Evolutionary conservation across 2,888 invertebrate genomes (phyloP), one percentile per base, ranked within the genome.

Genomic region (Cepaea hortensis): DNA sequence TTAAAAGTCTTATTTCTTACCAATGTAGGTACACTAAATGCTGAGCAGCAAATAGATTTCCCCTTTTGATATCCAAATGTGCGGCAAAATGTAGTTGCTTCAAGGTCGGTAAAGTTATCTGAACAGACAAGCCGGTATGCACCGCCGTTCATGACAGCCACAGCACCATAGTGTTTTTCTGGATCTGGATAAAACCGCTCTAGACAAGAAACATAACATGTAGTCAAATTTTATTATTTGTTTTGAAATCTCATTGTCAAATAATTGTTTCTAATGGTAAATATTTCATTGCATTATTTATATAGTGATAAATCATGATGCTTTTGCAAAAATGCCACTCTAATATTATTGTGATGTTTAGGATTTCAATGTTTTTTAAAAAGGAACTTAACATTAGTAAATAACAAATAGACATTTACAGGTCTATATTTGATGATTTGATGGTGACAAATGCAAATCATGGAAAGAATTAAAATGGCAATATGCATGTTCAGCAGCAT

Each of bases 171-270:
- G 15, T 75, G 61, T 23, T 15, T 61, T 20, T 81, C 83, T 46
- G 83, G 65, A 72, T 83, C 62, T 35, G 86, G 86, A 61, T 75
- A 70, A 3, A 86, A 46, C 13, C 77, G 50, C 48, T 61, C 86
- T 86, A 75, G 68, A 77, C 62, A 50, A 65, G 81, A 75, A 84
- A 76, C 6, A 15, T 55, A 11, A 9, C 6, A 55, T 6, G 11
- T 9, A 55, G 6, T 55, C 11, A 55, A 11, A 55, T 9, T 55
- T 55, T 55, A 88, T 86, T 86, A 93, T 92, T 91, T 87, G 89
- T 89, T 35, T 35, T 35, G 35, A 35, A 35, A 35, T 35, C 35
- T 35, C 35, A 35, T 35, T 35, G 35, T 35, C 35, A 35, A 35
- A 35, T 35, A 35, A 35, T 35, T 35, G 35, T 35, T 35, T 35